These are phyloP conservation scores for Prietella phreatophila DNA, from an alignment of 2,113 vertebrate genomes.

Conservation along the genomic window DNA sequence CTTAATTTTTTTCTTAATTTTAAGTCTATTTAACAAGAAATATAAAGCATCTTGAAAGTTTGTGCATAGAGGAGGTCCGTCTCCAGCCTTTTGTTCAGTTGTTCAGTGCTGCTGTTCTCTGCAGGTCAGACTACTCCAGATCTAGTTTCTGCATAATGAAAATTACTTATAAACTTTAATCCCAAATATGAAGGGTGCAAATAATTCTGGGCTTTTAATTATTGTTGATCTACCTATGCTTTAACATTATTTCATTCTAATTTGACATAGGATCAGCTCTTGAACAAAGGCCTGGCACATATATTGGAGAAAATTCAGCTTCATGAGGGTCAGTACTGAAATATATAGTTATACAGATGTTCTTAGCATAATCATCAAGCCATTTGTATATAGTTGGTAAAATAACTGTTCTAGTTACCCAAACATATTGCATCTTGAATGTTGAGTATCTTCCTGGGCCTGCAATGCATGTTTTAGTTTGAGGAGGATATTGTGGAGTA, in stretches of 20 bases:
- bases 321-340: slow-evolving; percentile 75
- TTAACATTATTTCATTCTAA: slow-evolving; percentile 26
- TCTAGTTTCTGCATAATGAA: not conserved
- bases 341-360: not conserved
- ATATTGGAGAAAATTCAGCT: slow-evolving; percentile 86
- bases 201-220: not conserved
- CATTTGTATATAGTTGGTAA: not conserved
- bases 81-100: not conserved
- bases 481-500: slow-evolving; percentile 1
- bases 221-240: not conserved
- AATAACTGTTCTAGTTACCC: not conserved
- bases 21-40: not conserved
- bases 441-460: not conserved
- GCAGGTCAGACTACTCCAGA: not conserved
- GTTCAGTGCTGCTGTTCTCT: not conserved
- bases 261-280: slow-evolving; percentile 85
- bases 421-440: not conserved
- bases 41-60: not conserved
- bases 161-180: not conserved
- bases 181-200: not conserved
- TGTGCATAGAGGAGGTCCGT: not conserved
- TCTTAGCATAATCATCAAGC: not conserved
- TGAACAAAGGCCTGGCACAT: slow-evolving; percentile 83
- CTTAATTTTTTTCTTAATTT: not conserved
- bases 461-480: not conserved